Conservation (phyloP, 2,888 invertebrate species). For the Zygothrica quintamaculata region DNA sequence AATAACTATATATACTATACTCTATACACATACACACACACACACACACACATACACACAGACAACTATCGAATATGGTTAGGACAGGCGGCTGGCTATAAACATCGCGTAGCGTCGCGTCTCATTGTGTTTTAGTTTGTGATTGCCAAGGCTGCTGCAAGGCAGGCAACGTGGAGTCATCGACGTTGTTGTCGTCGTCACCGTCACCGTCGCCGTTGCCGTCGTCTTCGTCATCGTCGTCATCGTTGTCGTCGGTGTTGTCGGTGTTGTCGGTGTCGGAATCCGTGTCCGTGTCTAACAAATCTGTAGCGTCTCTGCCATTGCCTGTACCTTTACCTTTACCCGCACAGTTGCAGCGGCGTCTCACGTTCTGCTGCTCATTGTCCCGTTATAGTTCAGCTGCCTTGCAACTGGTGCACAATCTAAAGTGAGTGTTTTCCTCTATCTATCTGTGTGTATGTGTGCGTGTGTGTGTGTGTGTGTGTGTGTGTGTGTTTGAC, state of each 20-base stretch:
- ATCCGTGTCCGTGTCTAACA: constrained; percentile 31
- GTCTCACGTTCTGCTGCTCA: constrained; percentile 82
- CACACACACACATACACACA: constrained; percentile 1
- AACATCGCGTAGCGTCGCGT: constrained; percentile 25
- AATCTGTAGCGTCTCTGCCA: constrained; percentile 17
- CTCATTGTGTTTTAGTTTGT: constrained; percentile 18
- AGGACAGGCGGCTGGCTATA: constrained; percentile 48
- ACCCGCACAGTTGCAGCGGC: constrained; percentile 76
- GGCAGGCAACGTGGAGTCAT: constrained; percentile 73
- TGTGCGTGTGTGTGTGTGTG: constrained; percentile 49
- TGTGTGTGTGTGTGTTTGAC: constrained; percentile 52
- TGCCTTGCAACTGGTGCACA: constrained; percentile 81
- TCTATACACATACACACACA: constrained; percentile 1
- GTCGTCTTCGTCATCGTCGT: no score
- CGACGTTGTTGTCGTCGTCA: constrained; percentile 23
- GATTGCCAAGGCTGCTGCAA: constrained; percentile 68
- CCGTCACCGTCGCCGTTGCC: no score
- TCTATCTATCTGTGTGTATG: constrained; percentile 6
- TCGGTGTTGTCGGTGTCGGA: constrained; percentile 25
- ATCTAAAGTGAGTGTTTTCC: constrained; percentile 82
- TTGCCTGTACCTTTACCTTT: constrained; percentile 51
- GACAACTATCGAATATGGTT: constrained; percentile 61
- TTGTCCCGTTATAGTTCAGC: constrained; percentile 78
- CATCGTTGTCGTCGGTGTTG: constrained; percentile 38
- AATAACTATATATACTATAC: constrained; percentile 18